Base-by-base conservation (phyloP, 2,888 invertebrate species). In the Metopia argyrocephala region DNA sequence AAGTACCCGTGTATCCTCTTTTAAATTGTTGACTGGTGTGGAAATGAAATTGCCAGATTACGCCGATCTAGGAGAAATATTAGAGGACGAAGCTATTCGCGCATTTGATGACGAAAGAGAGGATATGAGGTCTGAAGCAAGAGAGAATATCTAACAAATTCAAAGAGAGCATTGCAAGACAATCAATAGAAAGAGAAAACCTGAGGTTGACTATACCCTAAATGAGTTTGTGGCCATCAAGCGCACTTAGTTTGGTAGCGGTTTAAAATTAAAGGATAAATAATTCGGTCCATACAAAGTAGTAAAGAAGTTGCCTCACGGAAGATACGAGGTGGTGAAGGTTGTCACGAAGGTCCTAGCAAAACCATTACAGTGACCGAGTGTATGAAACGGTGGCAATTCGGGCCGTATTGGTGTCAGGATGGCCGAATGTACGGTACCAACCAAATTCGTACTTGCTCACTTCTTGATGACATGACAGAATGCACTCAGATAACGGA, bases 371-470 rank as follows among this genome's bases (percentile, higher is more conserved):
- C 82, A 3, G 62, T 82, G 3, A 66, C 69, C 2, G 78, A 78
- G 3, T 27, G 57, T 18, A 74, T 73, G n/a, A n/a, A n/a, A n/a
- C n/a, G n/a, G n/a, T n/a, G n/a, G n/a, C n/a, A n/a, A n/a, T n/a
- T n/a, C n/a, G 74, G 70, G 75, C 1, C 81, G 78, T 74, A 81
- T 74, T 38, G 18, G 6, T 2, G 45, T 52, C 81, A 81, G 81
- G 64, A 78, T 25, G 68, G 73, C 71, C 73, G 69, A 65, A 52
- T 70, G 70, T 71, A 31, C n/a, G n/a, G n/a, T n/a, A n/a, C n/a
- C n/a, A n/a, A n/a, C n/a, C n/a, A n/a, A n/a, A n/a, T n/a, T n/a
- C 62, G 74, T n/a, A n/a, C n/a, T n/a, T n/a, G n/a, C n/a, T n/a
- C n/a, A n/a, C n/a, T n/a, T n/a, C n/a, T n/a, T n/a, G n/a, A n/a